Evolutionary conservation across 2,888 invertebrate genomes (phyloP), one percentile per base, ranked within the genome.

Genomic region (Hypsopygia costalis): DNA sequence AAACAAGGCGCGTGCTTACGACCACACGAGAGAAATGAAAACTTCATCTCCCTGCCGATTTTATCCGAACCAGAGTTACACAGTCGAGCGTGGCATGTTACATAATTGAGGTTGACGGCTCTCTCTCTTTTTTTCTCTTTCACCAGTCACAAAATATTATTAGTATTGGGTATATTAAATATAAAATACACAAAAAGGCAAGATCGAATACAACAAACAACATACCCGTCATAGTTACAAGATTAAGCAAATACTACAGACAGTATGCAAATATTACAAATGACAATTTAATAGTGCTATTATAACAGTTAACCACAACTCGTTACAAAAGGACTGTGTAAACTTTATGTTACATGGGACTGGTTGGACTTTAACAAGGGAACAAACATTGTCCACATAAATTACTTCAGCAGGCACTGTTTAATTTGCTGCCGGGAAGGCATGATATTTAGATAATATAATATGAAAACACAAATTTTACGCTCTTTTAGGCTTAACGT

Each of bases 321-420:
- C 39, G 20, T 33, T 33, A 33, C 33, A 27, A 33, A 33, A 39
- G 39, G 39, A 33, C 39, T 34, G 27, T 20, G 11, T 27, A 39
- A 39, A 39, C 39, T 39, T 39, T 33, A 16, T 10, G 30, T 37
- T 30, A 37, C 31, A 37, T 30, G 21, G 36, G 36, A 29, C 35
- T 22, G 12, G 35, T 12, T 36, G 16, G 16, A 36, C 25, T 25
- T n/a, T 36, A 36, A 37, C 36, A 22, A 37, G 22, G 30, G 36
- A 37, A 37, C 25, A 25, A 25, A 25, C 25, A 25, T 25, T 25
- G 25, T 25, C 7, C 25, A 8, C 25, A 25, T 25, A 25, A 25
- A 25, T 25, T 25, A 25, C 25, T 25, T 25, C 25, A 25, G 7
- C n/a, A 25, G 25, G 6, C 25, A 6, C 8, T 25, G 25, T 25